Conservation (phyloP, 2,888 invertebrate genomes). For the Scrobipalpa costella region DNA sequence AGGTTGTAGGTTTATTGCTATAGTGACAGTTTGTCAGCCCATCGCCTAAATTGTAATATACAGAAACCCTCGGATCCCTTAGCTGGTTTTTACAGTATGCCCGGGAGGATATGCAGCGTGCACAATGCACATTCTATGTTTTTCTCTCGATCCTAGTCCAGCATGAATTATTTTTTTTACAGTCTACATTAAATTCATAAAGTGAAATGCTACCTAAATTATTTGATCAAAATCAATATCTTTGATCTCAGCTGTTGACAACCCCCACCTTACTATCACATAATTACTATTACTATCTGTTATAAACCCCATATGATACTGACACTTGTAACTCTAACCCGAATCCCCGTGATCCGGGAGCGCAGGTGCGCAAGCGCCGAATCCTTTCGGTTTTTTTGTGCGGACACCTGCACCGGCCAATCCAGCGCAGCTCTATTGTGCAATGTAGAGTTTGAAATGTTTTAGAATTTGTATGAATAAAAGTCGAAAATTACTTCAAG, state of each 20-base stretch:
- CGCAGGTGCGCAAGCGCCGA: conserved; percentile 64
- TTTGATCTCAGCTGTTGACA: conserved; percentile 8
- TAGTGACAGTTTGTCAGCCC: too few relatives aligned
- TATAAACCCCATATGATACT: conserved; percentile 2
- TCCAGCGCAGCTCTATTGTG: conserved; percentile 60
- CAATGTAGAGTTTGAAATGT: conserved; percentile 48
- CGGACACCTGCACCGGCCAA: conserved; percentile 64
- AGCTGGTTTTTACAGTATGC: too few relatives aligned
- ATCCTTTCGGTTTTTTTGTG: conserved; percentile 77
- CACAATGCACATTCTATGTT: too few relatives aligned
- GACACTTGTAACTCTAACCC: conserved; percentile 46
- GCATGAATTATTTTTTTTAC: too few relatives aligned
- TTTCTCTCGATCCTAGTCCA: too few relatives aligned
- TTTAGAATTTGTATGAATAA: background rate
- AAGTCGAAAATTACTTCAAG: background rate
- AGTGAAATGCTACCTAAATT: background rate
- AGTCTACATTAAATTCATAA: too few relatives aligned
- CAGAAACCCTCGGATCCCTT: too few relatives aligned
- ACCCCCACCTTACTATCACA: background rate
- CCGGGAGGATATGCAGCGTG: too few relatives aligned
- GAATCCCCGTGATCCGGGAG: conserved; percentile 59
- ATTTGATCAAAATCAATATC: background rate
- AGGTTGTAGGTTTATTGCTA: too few relatives aligned
- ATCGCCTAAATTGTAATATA: too few relatives aligned
- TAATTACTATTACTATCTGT: background rate